These are phyloP conservation scores for Beroe ovata DNA, from an alignment of 37 sponge, comb jelly and placozoan genomes.

Conservation along the genomic window DNA sequence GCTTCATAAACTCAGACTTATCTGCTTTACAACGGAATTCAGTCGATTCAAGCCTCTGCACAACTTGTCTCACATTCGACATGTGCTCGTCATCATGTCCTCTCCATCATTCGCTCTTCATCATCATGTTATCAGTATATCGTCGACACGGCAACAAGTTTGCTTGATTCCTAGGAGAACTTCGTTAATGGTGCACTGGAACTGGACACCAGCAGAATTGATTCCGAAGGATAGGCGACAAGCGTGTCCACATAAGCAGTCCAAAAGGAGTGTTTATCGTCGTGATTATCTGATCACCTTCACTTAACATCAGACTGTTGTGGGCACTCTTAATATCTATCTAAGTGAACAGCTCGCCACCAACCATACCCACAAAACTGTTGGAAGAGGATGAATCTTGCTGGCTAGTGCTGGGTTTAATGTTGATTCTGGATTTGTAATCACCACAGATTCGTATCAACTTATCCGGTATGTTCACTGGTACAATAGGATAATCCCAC, in stretches of 20 bases:
- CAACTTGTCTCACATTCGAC: slow-evolving; percentile 11
- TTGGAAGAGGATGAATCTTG: slow-evolving; percentile 70
- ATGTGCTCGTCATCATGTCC: neutral
- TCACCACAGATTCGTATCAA: slow-evolving; percentile 70
- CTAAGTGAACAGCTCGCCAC: slow-evolving; percentile 69
- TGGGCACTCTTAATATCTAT: slow-evolving; percentile 69
- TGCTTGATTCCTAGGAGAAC: slow-evolving; percentile 63
- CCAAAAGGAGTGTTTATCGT: slow-evolving; percentile 69
- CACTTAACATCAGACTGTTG: neutral
- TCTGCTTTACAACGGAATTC: neutral
- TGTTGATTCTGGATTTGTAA: slow-evolving; percentile 71
- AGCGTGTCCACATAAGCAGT: slow-evolving; percentile 63
- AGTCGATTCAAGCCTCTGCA: neutral
- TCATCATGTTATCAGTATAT: slow-evolving; percentile 70
- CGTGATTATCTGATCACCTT: neutral
- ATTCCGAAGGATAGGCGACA: slow-evolving; percentile 72
- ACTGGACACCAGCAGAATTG: slow-evolving; percentile 68
- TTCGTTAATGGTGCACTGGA: slow-evolving; percentile 69
- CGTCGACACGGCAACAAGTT: slow-evolving; percentile 47
- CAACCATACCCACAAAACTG: slow-evolving; percentile 53
- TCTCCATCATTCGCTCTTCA: too few species aligned
- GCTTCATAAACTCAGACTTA: neutral
- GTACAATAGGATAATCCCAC: slow-evolving; percentile 74
- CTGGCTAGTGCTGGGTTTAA: slow-evolving; percentile 60
- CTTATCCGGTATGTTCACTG: slow-evolving; percentile 69